Base-by-base conservation (phyloP, 2,113 vertebrate species). In the Danionella cerebrum region DNA sequence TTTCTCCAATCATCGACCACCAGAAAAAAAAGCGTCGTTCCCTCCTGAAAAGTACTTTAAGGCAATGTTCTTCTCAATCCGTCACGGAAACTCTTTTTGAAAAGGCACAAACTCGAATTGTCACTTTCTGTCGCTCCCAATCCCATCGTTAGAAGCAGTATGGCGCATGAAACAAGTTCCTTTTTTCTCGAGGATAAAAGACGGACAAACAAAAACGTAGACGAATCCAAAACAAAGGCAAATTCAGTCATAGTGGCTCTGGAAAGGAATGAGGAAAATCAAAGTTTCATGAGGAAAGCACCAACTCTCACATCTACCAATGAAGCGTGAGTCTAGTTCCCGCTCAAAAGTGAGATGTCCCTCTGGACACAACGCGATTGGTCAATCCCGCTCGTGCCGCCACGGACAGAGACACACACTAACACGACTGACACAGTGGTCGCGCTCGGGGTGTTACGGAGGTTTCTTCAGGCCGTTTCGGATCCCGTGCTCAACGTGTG, bases 11-110 rank as follows among this genome's bases (percentile, higher is more conserved):
- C 82, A 77, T 76, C 76, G 77, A 79, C 80, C 78, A 79, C 72
- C 41, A 70, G 48, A 60, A 65, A 70, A 14, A 22, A 25, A 53
- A 9, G 71, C 52, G 76, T 60, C 41, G 19, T 73, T 78, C 74
- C 74, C 67, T 66, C 77, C 84, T 79, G 65, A 66, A 73, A n/a
- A 70, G 79, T 72, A 53, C 59, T 80, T 86, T 88, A 88, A 89
- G 88, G 87, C 87, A 85, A 85, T 79, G 72, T 72, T 86, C 77
- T 82, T 82, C 60, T 72, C 54, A 76, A 86, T 80, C 81, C 74
- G 77, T 84, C 54, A 67, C 60, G 31, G 29, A 51, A 38, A 48
- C 42, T 54, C 69, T 69, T 67, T 60, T 63, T 60, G 76, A 76
- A 86, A 89, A 86, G 85, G 86, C 86, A 89, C 86, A 67, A 81